Percentiles rank a stretch among this genome's conserved stretches.
These are phyloP conservation scores for Ichneumon xanthorius DNA, from an alignment of 2,888 invertebrate genomes.

Conservation along the genomic window DNA sequence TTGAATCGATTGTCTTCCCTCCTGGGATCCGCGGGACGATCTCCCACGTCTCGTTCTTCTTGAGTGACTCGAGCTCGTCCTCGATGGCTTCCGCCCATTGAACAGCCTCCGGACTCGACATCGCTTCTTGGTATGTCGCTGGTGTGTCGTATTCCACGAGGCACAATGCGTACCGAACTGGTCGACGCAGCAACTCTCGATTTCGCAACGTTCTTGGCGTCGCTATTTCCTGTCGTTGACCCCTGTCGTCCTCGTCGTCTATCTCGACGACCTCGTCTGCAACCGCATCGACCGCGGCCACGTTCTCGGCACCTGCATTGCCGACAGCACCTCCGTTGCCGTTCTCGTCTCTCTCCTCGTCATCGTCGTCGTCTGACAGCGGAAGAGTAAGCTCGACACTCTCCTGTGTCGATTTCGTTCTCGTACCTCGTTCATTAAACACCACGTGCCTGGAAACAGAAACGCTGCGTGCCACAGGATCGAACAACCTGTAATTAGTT, in stretches of 20 bases:
- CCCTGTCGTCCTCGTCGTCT: constrained; percentile 35
- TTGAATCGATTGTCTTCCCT: constrained; percentile 37
- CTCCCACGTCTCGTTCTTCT: constrained; percentile 39
- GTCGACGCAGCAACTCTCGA: constrained; percentile 33
- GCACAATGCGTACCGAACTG: constrained; percentile 52
- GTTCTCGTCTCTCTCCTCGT: constrained; percentile 19
- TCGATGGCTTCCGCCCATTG: constrained; percentile 62
- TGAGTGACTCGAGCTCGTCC: constrained; percentile 43
- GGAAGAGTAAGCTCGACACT: constrained; percentile 33
- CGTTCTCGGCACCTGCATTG: constrained; percentile 16
- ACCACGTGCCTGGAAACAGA: constrained; percentile 36
- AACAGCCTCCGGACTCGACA: constrained; percentile 47
- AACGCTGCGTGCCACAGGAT: constrained; percentile 29
- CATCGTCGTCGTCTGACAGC: constrained; percentile 12
- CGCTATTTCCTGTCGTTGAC: not conserved
- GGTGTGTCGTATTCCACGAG: constrained; percentile 46
- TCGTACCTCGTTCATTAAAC: constrained; percentile 34
- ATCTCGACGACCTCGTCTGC: constrained; percentile 19
- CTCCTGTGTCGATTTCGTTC: not conserved
- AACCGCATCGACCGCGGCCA: not conserved
- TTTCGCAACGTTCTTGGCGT: constrained; percentile 39
- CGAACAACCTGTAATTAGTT: constrained; percentile 37
- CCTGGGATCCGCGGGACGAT: constrained; percentile 36
- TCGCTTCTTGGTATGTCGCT: constrained; percentile 40
- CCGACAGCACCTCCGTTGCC: constrained; percentile 18